Conservation (phyloP, 2,888 invertebrate genomes). For the Diplolepis rosae region DNA sequence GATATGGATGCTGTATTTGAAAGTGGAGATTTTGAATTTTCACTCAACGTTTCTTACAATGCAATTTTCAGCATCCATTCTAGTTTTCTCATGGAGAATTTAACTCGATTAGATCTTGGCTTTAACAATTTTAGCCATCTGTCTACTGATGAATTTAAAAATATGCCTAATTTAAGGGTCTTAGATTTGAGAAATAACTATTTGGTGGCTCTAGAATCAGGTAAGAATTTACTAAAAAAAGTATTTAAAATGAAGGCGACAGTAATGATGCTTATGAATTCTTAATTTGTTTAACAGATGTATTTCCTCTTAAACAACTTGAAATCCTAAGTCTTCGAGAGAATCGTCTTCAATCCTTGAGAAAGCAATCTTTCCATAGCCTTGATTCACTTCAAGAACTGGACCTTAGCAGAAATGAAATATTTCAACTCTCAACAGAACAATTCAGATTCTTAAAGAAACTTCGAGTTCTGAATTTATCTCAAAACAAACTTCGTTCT, state of each 20-base stretch:
- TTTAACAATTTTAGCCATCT: conserved; percentile 86
- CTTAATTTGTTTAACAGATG: conserved; percentile 75
- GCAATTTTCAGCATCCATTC: conserved; percentile 80
- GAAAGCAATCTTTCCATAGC: conserved; percentile 86
- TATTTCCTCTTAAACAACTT: conserved; percentile 79
- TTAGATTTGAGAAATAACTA: conserved; percentile 89
- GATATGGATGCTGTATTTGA: conserved; percentile 66
- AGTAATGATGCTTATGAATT: no score
- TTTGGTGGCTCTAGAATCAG: conserved; percentile 85
- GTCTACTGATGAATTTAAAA: conserved; percentile 80
- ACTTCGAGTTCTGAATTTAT: conserved; percentile 83
- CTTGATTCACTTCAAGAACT: conserved; percentile 84
- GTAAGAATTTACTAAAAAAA: conserved; percentile 67
- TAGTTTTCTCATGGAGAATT: conserved; percentile 75
- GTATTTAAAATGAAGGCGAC: neutral
- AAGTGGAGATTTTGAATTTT: conserved; percentile 77
- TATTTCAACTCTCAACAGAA: conserved; percentile 85
- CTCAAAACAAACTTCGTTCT: conserved; percentile 83
- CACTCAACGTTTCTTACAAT: conserved; percentile 87
- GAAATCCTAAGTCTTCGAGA: conserved; percentile 84
- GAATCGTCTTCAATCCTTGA: conserved; percentile 83
- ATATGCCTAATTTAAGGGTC: conserved; percentile 83
- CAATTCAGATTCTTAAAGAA: conserved; percentile 87
- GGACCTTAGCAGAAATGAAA: conserved; percentile 85
- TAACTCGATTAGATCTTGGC: conserved; percentile 89